A percentile compares a stretch with the other conserved stretches of the same genome.
These are phyloP conservation scores for Gymnodraco acuticeps DNA, from an alignment of 2,797 vertebrate species.

Conservation along the genomic window DNA sequence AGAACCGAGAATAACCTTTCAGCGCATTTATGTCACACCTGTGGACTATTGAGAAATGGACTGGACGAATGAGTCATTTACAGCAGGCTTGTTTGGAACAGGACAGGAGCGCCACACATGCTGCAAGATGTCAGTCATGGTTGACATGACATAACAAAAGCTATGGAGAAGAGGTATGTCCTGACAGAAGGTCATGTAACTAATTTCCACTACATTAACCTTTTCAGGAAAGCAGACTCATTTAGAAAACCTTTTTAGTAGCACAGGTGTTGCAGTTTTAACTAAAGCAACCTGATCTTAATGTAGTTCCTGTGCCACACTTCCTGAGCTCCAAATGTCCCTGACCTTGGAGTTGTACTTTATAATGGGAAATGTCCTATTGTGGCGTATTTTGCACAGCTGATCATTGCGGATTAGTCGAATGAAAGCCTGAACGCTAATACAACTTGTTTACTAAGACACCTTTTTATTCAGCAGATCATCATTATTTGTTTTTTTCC, in stretches of 20 bases:
- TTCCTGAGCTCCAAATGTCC: neutral
- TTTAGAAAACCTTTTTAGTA: neutral
- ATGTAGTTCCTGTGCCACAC: neutral
- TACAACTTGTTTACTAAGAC: neutral
- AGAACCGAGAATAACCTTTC: conserved; percentile 35
- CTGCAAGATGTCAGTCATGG: conserved; percentile 24
- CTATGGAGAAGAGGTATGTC: neutral
- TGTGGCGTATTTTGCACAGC: neutral
- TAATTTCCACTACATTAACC: neutral
- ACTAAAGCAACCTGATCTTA: neutral
- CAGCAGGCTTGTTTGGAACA: conserved; percentile 22
- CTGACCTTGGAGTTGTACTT: neutral
- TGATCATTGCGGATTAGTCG: neutral
- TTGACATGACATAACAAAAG: conserved; percentile 12
- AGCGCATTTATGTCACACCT: conserved; percentile 41
- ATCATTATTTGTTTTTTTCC: conserved; percentile 1
- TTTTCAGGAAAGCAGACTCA: neutral
- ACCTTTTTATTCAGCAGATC: neutral
- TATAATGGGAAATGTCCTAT: neutral
- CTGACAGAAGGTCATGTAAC: conserved; percentile 3
- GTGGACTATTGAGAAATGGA: conserved; percentile 49
- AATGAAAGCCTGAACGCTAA: neutral
- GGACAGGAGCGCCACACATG: conserved; percentile 26
- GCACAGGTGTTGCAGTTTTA: neutral
- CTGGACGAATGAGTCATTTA: conserved; percentile 51